Evolutionary conservation across 2,797 vertebrate species (phyloP).

Genomic region (Monodelphis domestica): DNA sequence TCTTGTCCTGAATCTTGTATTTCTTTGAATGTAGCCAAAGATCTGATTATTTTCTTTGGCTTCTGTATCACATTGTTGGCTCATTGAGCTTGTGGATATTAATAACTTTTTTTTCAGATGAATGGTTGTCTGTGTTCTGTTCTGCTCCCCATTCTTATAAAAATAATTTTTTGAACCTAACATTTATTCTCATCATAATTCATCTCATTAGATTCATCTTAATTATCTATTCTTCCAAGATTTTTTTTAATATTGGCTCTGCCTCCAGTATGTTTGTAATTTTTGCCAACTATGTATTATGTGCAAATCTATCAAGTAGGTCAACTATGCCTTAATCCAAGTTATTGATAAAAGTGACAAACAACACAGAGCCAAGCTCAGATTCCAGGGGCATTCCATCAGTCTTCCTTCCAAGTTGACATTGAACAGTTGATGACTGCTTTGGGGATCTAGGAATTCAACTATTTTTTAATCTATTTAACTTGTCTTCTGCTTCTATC

Average conservation of each 20-base stretch:
- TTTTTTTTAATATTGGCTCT: background rate
- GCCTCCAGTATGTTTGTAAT: background rate
- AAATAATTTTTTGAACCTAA: background rate
- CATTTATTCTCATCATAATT: background rate
- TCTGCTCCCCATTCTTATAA: background rate
- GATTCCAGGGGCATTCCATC: background rate
- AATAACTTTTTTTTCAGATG: background rate
- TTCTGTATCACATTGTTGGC: background rate
- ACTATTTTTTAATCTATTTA: too few species aligned
- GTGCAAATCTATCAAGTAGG: background rate
- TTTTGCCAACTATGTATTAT: background rate
- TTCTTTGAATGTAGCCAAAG: background rate
- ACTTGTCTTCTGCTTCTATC: too few species aligned
- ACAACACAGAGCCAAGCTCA: background rate
- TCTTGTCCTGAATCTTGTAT: background rate
- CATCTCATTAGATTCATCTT: background rate
- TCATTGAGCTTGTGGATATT: background rate
- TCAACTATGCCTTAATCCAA: background rate
- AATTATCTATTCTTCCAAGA: background rate
- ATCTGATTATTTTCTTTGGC: background rate
- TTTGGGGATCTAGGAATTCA: too few species aligned
- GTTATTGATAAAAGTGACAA: too few species aligned
- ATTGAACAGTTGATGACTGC: background rate
- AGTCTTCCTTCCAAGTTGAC: background rate
- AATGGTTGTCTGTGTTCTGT: background rate